These are phyloP conservation scores for Malurus cyaneus DNA, from an alignment of 2,113 vertebrate species.

Conservation along the genomic window DNA sequence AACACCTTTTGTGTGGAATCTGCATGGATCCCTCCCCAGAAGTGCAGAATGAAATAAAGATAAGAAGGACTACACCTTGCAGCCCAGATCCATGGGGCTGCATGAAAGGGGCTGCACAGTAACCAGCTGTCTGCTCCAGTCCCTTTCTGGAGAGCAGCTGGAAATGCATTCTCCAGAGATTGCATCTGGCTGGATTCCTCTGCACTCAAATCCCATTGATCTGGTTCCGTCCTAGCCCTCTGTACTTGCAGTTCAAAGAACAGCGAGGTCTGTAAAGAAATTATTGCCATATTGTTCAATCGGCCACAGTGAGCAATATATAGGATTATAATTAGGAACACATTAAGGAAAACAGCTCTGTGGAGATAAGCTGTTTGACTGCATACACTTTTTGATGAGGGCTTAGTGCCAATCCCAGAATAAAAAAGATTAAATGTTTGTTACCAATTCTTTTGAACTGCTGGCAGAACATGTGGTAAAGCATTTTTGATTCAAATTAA, in stretches of 20 bases:
- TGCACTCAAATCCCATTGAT: conserved; percentile 81
- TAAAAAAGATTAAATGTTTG: conserved; percentile 84
- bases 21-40: background rate
- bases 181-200: conserved; percentile 82
- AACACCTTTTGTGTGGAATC: background rate
- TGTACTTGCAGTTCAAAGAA: conserved; percentile 86
- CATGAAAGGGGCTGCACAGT: conserved; percentile 22
- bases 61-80: conserved; percentile 54
- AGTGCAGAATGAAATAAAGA: conserved; percentile 33
- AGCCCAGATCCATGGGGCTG: background rate
- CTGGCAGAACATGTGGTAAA: conserved; percentile 84
- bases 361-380: conserved; percentile 82
- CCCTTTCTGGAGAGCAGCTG: conserved; percentile 81
- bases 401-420: conserved; percentile 80
- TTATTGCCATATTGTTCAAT: conserved; percentile 85
- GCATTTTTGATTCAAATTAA: conserved; percentile 85
- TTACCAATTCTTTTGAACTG: conserved; percentile 85
- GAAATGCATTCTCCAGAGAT: conserved; percentile 77
- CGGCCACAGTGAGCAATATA: conserved; percentile 81
- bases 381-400: conserved; percentile 80
- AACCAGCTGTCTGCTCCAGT: conserved; percentile 72
- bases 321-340: conserved; percentile 87
- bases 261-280: conserved; percentile 81
- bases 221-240: conserved; percentile 80
- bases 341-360: conserved; percentile 82